A percentile compares a stretch with the other conserved stretches of the same genome.
Evolutionary conservation across 2,113 vertebrate genomes (phyloP).

Genomic region (Heterotis niloticus): DNA sequence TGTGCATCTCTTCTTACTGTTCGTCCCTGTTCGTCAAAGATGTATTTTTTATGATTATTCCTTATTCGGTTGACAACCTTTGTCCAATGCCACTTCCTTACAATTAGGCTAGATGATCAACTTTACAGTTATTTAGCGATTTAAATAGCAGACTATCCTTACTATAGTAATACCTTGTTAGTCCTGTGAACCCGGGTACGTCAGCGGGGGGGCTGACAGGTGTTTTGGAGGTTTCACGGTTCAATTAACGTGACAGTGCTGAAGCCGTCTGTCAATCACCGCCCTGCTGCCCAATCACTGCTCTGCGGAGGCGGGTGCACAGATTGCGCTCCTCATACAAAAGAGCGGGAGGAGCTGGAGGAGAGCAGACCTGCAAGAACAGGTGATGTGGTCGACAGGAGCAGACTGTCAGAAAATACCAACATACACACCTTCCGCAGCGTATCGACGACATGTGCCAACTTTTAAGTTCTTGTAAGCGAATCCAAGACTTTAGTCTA

Average conservation of each 20-base stretch:
- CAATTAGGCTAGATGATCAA: too few relatives aligned
- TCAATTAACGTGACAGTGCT: background rate
- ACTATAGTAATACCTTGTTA: background rate
- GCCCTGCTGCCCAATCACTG: constrained; percentile 16
- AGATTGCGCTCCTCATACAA: constrained; percentile 6
- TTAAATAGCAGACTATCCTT: background rate
- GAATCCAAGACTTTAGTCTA: background rate
- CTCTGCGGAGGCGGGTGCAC: constrained; percentile 14
- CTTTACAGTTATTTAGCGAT: background rate
- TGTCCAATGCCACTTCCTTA: too few relatives aligned
- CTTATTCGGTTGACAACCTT: too few relatives aligned
- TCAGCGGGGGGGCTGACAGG: background rate
- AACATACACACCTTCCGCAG: background rate
- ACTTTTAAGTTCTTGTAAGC: constrained; percentile 23
- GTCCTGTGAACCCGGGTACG: background rate
- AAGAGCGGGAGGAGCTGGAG: background rate
- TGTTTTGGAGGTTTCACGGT: background rate
- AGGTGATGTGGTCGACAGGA: background rate
- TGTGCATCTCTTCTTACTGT: too few relatives aligned
- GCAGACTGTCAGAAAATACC: background rate
- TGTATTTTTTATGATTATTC: too few relatives aligned
- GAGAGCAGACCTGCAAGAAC: background rate
- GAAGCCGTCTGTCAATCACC: constrained; percentile 19
- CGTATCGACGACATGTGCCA: background rate
- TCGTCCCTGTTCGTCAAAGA: too few relatives aligned